Base-by-base conservation (phyloP, 1,140 invertebrate genomes). In the Apolygus lucorum region DNA sequence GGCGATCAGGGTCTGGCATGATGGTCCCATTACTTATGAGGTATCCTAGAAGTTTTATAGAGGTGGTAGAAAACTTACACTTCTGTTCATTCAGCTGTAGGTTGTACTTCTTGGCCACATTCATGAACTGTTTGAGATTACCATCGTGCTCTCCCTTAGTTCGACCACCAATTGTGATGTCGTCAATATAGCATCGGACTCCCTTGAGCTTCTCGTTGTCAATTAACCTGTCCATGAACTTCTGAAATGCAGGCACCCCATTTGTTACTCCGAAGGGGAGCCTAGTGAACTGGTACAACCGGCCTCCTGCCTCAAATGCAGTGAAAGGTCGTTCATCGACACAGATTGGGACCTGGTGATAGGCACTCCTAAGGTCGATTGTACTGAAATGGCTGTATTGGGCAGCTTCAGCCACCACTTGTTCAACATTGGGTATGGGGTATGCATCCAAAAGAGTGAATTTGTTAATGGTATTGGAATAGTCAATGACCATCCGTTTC, bases 231-330 rank as follows among this genome's bases (percentile, higher is more conserved):
- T n/a, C n/a, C n/a, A n/a, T n/a, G n/a, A n/a, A n/a, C n/a, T n/a
- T n/a, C n/a, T n/a, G n/a, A n/a, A n/a, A n/a, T n/a, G n/a, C 28
- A 21, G 59, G 13, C 0, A 73, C 72, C 27, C 74, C 68, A 63
- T 75, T 74, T 11, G 68, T 73, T 0, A 77, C 62, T 1, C 76
- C 78, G 71, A 77, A 77, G 26, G 75, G 75, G 11, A 78, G 66
- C 26, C 72, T 49, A 24, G 66, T 75, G 70, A 72, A 76, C 52
- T 73, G 71, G 52, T 70, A 75, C 4, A 72, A 68, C 52, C 70
- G 28, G 21, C 71, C 63, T 13, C 62, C 21, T 27, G 68, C 68
- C 28, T 66, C 68, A 66, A 72, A 72, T 8, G 68, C 68, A 17
- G 71, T 72, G 52, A 1, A 70, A 65, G 11, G 27, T 65, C 22